A percentile compares a stretch with the other conserved stretches of the same genome.
Conservation (phyloP, 2,888 invertebrate species). For the Schrankia costaestrigalis region DNA sequence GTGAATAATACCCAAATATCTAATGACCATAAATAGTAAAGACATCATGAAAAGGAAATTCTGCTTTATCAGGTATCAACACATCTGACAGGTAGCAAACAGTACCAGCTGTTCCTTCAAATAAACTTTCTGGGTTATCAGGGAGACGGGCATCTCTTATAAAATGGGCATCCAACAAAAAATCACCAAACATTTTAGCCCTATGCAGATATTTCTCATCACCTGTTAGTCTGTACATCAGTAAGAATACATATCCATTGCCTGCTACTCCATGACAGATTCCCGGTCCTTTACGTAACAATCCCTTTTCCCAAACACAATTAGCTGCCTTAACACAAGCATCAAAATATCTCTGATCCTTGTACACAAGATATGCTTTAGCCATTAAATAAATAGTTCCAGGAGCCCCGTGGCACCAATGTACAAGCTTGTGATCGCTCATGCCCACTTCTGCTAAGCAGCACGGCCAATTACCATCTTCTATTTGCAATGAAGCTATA, state of each 20-base stretch:
- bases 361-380: conserved; percentile 87
- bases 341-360: conserved; percentile 85
- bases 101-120: conserved; percentile 93
- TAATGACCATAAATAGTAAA: conserved; percentile 54
- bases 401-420: conserved; percentile 96
- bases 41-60: conserved; percentile 92
- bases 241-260: conserved; percentile 89
- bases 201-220: conserved; percentile 86
- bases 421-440: conserved; percentile 85
- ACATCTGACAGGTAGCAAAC: conserved; percentile 91
- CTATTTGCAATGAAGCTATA: conserved; percentile 83
- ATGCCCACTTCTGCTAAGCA: conserved; percentile 85
- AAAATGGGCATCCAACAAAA: conserved; percentile 85
- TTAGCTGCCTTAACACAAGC: conserved; percentile 86
- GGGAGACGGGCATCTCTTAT: conserved; percentile 85
- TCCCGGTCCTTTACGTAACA: conserved; percentile 92
- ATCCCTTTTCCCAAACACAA: conserved; percentile 90
- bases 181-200: conserved; percentile 88
- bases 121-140: conserved; percentile 90
- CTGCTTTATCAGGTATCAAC: conserved; percentile 85
- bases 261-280: conserved; percentile 94
- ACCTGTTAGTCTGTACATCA: conserved; percentile 87
- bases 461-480: conserved; percentile 88
- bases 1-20: conserved; percentile 16
- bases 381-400: conserved; percentile 91